Percentiles rank a stretch among this genome's conserved stretches.
These are phyloP conservation scores for Saiga tatarica DNA, from an alignment of 2,113 vertebrate species.

Conservation along the genomic window DNA sequence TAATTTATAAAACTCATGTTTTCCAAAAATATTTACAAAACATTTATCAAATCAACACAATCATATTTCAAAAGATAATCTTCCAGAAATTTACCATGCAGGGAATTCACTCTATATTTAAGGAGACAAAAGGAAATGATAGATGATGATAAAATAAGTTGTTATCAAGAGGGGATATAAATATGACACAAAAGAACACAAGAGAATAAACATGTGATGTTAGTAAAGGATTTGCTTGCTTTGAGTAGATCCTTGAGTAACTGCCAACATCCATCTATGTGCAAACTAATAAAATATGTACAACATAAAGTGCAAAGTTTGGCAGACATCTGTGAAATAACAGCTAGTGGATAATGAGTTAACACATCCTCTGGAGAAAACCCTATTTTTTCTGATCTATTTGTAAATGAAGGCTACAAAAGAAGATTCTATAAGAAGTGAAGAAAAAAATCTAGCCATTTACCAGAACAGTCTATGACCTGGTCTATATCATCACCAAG, in stretches of 20 bases:
- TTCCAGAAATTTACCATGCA: not conserved
- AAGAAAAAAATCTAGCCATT: not conserved
- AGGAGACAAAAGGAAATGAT: not conserved
- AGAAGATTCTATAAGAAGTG: not conserved
- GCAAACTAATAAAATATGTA: not conserved
- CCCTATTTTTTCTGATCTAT: not conserved
- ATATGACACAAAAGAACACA: not conserved
- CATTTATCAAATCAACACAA: not conserved
- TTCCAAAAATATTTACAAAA: conserved; percentile 27
- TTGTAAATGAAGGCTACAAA: not conserved
- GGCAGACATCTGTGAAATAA: not conserved
- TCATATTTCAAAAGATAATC: not conserved
- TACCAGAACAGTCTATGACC: not conserved
- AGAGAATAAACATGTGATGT: not conserved
- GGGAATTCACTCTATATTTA: not conserved
- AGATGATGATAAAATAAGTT: not conserved
- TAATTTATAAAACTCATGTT: not conserved
- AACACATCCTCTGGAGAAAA: not conserved
- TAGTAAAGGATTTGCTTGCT: not conserved
- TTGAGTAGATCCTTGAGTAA: not conserved
- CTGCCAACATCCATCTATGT: not conserved
- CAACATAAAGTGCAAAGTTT: not conserved
- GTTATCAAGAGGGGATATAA: not conserved
- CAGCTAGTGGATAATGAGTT: not conserved
- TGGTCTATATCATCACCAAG: not conserved